phyloP scores from a whole-genome alignment of 2,797 vertebrate species.

The Sebastes melanostomus region DNA sequence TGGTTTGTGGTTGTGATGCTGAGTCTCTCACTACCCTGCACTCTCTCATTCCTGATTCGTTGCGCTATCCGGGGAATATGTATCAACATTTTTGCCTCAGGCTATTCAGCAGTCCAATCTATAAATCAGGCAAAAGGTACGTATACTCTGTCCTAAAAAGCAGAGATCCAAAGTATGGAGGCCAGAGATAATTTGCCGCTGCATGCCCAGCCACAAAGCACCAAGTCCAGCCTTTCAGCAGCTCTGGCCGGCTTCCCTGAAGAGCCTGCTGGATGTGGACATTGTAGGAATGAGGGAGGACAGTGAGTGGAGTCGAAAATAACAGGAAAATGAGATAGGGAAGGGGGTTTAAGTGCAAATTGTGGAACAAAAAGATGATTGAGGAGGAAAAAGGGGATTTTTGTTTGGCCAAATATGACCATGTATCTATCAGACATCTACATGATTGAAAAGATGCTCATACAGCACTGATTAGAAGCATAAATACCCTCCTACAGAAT shows the following conservation, averaged over 20 bases:
- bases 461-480: neutral
- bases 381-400: neutral
- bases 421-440: neutral
- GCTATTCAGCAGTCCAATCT: conserved; percentile 18
- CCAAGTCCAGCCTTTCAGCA: conserved; percentile 3
- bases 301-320: neutral
- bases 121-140: conserved; percentile 18
- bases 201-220: conserved; percentile 5
- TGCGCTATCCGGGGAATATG: conserved; percentile 26
- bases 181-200: conserved; percentile 31
- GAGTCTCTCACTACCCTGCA: conserved; percentile 2
- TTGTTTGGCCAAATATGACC: neutral
- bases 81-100: conserved; percentile 39
- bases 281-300: conserved; percentile 5
- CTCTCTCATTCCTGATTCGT: conserved; percentile 29
- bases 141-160: conserved; percentile 4
- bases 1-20: conserved; percentile 27
- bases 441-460: neutral
- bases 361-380: neutral
- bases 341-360: neutral
- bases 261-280: conserved; percentile 15
- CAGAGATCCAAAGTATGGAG: conserved; percentile 10
- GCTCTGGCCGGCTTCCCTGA: conserved; percentile 2
- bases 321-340: neutral
- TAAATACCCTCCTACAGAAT: neutral